phyloP scores from a whole-genome alignment of 2,888 invertebrate species.

The Hylaea fasciaria region DNA sequence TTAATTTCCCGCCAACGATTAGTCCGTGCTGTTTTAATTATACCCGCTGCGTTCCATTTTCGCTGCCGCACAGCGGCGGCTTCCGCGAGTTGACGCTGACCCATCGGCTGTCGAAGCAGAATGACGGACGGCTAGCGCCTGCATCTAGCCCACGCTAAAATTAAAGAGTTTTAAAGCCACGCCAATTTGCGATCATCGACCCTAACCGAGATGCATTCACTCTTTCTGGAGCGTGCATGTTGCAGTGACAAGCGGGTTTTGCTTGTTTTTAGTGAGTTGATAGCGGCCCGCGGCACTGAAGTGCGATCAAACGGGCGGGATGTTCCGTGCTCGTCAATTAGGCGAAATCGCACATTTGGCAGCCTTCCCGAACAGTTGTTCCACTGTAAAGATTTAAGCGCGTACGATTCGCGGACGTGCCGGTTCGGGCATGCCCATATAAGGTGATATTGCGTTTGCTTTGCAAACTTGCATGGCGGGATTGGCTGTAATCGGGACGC shows the following conservation, averaged over 20 bases:
- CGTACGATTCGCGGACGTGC: conserved; percentile 60
- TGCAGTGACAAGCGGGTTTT: conserved; percentile 44
- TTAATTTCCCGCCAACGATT: conserved; percentile 73
- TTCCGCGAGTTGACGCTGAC: conserved; percentile 70
- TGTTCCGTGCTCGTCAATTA: conserved; percentile 77
- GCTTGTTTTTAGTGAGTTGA: conserved; percentile 56
- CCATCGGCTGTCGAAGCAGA: conserved; percentile 65
- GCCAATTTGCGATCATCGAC: conserved; percentile 63
- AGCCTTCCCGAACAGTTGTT: conserved; percentile 76
- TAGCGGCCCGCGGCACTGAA: conserved; percentile 55
- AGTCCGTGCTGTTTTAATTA: conserved; percentile 80
- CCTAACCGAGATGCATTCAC: conserved; percentile 39
- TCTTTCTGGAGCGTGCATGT: conserved; percentile 37
- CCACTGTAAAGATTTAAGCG: conserved; percentile 56
- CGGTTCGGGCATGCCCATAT: conserved; percentile 57
- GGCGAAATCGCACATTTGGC: conserved; percentile 78
- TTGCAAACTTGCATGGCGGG: conserved; percentile 38
- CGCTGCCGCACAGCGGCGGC: conserved; percentile 50
- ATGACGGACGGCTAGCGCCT: conserved; percentile 48
- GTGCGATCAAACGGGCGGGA: conserved; percentile 74
- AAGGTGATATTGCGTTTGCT: conserved; percentile 58
- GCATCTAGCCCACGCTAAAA: conserved; percentile 44
- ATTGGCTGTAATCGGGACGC: conserved; percentile 20
- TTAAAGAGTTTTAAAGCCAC: conserved; percentile 48
- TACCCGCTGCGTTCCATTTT: conserved; percentile 83